phyloP scores from a whole-genome alignment of 2,113 vertebrate genomes.

The Hippolais icterina region DNA sequence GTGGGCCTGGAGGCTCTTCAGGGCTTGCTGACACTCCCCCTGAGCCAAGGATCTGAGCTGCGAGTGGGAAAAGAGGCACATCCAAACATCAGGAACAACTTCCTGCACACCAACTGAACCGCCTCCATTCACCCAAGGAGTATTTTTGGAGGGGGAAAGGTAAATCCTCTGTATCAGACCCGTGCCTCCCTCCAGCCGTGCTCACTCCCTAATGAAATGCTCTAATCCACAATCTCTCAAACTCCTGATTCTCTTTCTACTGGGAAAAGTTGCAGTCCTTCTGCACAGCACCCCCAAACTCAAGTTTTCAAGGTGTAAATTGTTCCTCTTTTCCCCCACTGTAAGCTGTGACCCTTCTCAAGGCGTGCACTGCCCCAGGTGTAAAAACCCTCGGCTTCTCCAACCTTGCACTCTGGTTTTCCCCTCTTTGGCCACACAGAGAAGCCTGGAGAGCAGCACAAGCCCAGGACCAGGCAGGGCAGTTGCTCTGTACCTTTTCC shows the following conservation, averaged over 20 bases:
- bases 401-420: background rate
- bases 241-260: background rate
- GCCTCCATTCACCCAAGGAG: fast-evolving
- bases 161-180: background rate
- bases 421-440: background rate
- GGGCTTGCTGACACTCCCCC: conserved; percentile 82
- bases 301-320: background rate
- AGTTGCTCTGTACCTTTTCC: conserved; percentile 79
- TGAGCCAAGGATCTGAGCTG: conserved; percentile 83
- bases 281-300: background rate
- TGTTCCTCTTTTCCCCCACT: background rate
- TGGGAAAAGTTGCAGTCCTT: background rate
- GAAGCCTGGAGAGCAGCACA: background rate
- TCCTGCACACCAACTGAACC: fast-evolving
- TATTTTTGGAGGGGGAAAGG: background rate
- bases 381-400: background rate
- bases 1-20: conserved; percentile 86
- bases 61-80: background rate
- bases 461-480: background rate
- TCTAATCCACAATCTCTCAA: background rate
- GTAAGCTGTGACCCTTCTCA: background rate
- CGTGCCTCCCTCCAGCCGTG: background rate
- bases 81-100: background rate
- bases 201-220: fast-evolving
- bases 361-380: background rate